Evolutionary conservation across 2,797 vertebrate species (phyloP).

Genomic region (Adrianichthys oophorus): DNA sequence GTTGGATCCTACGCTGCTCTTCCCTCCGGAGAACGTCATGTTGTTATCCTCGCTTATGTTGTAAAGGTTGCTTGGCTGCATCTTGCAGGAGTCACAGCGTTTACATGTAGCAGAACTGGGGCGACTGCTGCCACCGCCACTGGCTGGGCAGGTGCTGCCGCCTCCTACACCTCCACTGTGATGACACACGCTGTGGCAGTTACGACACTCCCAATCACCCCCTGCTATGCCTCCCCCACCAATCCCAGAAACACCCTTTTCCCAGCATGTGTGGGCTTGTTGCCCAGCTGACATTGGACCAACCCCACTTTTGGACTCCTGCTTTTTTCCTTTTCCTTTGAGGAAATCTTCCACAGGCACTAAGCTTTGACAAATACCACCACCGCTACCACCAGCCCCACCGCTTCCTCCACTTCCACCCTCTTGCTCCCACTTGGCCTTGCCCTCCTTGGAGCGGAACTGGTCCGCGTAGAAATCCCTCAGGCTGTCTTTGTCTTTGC

Average conservation of each 20-base stretch:
- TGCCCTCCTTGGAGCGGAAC: conserved; percentile 94
- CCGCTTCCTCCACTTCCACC: conserved; percentile 82
- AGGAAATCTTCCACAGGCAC: conserved; percentile 84
- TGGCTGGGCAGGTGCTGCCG: conserved; percentile 50
- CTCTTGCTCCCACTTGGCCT: conserved; percentile 92
- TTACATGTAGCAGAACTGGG: conserved; percentile 86
- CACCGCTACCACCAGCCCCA: conserved; percentile 77
- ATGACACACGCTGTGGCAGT: conserved; percentile 82
- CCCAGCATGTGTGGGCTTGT: conserved; percentile 83
- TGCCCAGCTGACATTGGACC: conserved; percentile 72
- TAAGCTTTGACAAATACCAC: conserved; percentile 88
- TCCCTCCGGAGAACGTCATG: conserved; percentile 83
- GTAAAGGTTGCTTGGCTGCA: conserved; percentile 93
- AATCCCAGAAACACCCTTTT: conserved; percentile 76
- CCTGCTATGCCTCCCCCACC: conserved; percentile 86
- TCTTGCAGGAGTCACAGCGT: conserved; percentile 95
- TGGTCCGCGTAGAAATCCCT: conserved; percentile 97
- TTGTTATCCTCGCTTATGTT: conserved; percentile 98
- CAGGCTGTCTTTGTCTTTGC: conserved; percentile 93
- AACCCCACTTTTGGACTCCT: conserved; percentile 84
- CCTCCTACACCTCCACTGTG: conserved; percentile 67
- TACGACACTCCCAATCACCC: conserved; percentile 95
- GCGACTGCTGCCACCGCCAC: conserved; percentile 73
- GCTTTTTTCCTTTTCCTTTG: conserved; percentile 83
- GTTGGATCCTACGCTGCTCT: conserved; percentile 54